Evolutionary conservation across 2,888 invertebrate genomes (phyloP), one percentile per base, ranked within the genome.

Genomic region (Hermaeophaga mercurialis): DNA sequence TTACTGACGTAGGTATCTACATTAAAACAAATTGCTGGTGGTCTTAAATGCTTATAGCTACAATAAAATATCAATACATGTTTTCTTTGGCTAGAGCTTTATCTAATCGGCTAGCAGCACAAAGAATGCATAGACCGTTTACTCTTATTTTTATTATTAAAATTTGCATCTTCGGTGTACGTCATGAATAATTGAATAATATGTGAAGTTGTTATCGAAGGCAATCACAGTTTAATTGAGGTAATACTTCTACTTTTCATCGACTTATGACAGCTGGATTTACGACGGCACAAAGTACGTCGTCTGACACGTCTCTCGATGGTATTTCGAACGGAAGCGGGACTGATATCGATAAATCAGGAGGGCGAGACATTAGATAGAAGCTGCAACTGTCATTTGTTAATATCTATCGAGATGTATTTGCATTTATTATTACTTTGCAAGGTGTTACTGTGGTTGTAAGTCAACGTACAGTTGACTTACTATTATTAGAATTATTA

Each of bases 341-440:
- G 52, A 44, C 36, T 47, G 28, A 33, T 38, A 33, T 44, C 53
- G 43, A 59, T 59, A 59, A 59, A 59, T 59, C 56, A 59, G 46
- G 46, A 15, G 46, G 49, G 49, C 44, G 48, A 56, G 54, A 54
- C 46, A 50, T 39, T 56, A 54, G 54, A 56, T 59, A 47, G 59
- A 46, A 59, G 59, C 56, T 56, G 56, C 43, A 49, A 59, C 59
- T 59, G 59, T 59, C 59, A 59, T 59, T 59, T 59, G 59, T 54
- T 59, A 59, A 59, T 59, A 53, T 59, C 56, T 59, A 49, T 59
- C 8, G 53, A 56, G 55, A 59, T 59, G 55, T 56, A 59, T 59
- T 53, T 53, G 44, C 41, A 28, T 47, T 19, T 47, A n/a, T 31
- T 9, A 8, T n/a, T n/a, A n/a, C n/a, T n/a, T n/a, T n/a, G n/a